Base-by-base conservation (phyloP, 2,888 invertebrate species). In the Dendrolimus houi region DNA sequence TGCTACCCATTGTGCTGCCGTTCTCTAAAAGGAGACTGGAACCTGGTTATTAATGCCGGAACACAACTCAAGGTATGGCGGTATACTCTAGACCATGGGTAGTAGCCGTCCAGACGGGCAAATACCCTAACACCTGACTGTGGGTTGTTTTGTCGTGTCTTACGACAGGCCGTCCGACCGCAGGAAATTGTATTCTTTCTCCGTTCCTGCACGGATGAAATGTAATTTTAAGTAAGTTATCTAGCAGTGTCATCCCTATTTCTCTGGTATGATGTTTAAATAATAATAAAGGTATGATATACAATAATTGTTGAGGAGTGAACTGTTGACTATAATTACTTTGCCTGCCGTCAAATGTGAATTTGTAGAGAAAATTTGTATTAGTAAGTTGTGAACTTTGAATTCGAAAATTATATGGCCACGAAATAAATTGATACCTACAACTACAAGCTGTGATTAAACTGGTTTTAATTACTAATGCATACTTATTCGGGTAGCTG, bases 251-350 rank as follows among this genome's bases (percentile, higher is more conserved):
- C 47, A 47, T 10, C 47, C 47, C 47, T 47, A 12, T 12, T 10
- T 12, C 47, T 12, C 9, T 6, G 7, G 12, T 9, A 47, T 9
- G 12, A 47, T 10, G 47, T 47, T 8, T 47, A 12, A 47, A 12
- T 47, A 47, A 47, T 47, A 12, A 47, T 47, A 47, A 47, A 47
- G 47, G 47, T 52, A 52, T 40, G 29, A 29, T 29, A 53, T 55
- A 13, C 59, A 63, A 67, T 85, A 85, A 87, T 87, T 88, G 85
- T 74, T 66, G 63, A 80, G 83, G 81, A 85, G 83, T 81, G 77
- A 81, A 79, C 74, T 85, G 80, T 85, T 85, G 83, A 78, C 75
- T 75, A 73, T 84, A 87, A 88, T 88, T 85, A 82, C 76, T 70
- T 77, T 77, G 75, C 76, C 71, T 73, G 75, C 73, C 75, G 66